Conservation (phyloP, 2,888 invertebrate species). For the Rhyacophila evoluta region DNA sequence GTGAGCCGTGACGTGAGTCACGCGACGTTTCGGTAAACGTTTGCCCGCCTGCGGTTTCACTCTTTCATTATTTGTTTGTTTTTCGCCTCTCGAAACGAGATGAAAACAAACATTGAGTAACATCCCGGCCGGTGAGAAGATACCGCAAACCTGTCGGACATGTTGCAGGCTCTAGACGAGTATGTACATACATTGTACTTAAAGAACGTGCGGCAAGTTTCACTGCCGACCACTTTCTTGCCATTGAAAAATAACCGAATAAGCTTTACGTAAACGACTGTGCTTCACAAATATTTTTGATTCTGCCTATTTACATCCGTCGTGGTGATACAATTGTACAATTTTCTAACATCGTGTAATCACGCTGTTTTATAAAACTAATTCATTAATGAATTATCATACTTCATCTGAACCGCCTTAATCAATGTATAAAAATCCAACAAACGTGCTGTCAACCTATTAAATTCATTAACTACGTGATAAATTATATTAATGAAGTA, state of each 20-base stretch:
- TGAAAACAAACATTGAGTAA: slow-evolving; percentile 24
- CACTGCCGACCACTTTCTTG: background rate
- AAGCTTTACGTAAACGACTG: background rate
- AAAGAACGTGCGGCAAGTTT: background rate
- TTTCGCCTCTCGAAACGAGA: slow-evolving; percentile 9
- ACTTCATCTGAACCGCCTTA: too few relatives aligned
- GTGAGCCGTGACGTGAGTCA: slow-evolving; percentile 10
- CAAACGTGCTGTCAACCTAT: too few relatives aligned
- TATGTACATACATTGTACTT: background rate
- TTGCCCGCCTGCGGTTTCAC: slow-evolving; percentile 7
- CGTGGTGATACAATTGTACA: too few relatives aligned
- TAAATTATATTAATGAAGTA: too few relatives aligned
- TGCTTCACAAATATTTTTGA: background rate
- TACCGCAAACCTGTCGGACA: background rate
- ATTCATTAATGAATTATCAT: too few relatives aligned
- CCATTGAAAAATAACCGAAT: background rate
- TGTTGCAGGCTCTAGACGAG: too few relatives aligned
- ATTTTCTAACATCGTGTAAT: too few relatives aligned
- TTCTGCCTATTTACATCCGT: too few relatives aligned
- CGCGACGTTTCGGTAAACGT: slow-evolving; percentile 11
- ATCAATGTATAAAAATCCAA: too few relatives aligned
- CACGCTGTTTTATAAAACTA: too few relatives aligned
- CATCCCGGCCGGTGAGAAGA: background rate
- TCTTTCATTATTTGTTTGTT: background rate
- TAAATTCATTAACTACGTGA: too few relatives aligned